These are phyloP conservation scores for Vanessa tameamea DNA, from an alignment of 1,140 invertebrate genomes.

Conservation along the genomic window DNA sequence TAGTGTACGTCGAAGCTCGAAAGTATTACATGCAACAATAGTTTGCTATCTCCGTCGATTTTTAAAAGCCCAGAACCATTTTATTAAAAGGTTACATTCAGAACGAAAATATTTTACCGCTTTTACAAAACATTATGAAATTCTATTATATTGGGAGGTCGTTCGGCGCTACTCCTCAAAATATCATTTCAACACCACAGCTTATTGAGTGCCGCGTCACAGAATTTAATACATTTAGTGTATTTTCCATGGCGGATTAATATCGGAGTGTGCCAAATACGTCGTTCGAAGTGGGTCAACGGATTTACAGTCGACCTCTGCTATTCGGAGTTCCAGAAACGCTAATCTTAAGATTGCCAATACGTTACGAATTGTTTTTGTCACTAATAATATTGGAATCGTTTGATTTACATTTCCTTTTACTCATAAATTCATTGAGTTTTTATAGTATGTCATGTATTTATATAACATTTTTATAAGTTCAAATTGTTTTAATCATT, in stretches of 20 bases:
- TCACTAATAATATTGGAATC: constrained; percentile 7
- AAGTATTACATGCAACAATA: constrained; percentile 11
- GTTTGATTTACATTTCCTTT: constrained; percentile 1
- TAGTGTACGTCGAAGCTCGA: neutral
- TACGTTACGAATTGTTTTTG: constrained; percentile 36
- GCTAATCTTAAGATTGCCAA: constrained; percentile 39
- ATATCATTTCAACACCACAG: constrained; percentile 22
- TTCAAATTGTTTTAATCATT: too few relatives aligned
- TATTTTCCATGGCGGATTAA: constrained; percentile 46
- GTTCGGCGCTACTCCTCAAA: constrained; percentile 7
- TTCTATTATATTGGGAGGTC: constrained; percentile 9
- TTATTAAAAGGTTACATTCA: constrained; percentile 17
- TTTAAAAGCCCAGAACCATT: constrained; percentile 7
- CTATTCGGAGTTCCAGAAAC: constrained; percentile 40
- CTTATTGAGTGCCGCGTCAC: constrained; percentile 28
- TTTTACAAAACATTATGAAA: constrained; percentile 10
- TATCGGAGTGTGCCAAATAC: constrained; percentile 49
- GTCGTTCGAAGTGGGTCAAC: constrained; percentile 46
- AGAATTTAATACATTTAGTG: constrained; percentile 47
- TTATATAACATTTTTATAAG: too few relatives aligned
- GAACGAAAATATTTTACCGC: constrained; percentile 6
- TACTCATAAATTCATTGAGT: neutral
- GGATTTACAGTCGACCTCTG: constrained; percentile 43
- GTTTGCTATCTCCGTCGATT: constrained; percentile 5
- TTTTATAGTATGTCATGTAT: neutral